Percentiles rank a stretch among this genome's conserved stretches.
These are phyloP conservation scores for Hemibagrus guttatus DNA, from an alignment of 2,797 vertebrate genomes.

Conservation along the genomic window DNA sequence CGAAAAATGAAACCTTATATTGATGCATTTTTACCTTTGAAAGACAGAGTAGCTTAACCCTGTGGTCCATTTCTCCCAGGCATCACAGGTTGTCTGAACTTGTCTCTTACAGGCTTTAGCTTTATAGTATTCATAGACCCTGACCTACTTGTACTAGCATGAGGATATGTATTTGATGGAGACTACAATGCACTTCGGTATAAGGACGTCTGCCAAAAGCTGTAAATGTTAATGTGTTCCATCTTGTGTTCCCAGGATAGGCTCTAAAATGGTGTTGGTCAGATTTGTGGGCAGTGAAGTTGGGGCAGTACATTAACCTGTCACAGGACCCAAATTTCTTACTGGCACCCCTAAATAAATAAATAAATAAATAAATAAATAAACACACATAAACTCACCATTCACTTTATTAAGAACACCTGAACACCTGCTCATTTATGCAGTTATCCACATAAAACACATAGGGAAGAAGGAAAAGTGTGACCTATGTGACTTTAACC, in stretches of 20 bases:
- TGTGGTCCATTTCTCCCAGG: not conserved
- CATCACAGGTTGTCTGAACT: not conserved
- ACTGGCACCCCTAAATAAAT: not conserved
- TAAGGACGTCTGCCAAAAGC: not conserved
- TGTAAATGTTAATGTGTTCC: slow-evolving; percentile 10
- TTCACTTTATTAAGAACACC: too few species aligned
- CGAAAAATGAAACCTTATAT: not conserved
- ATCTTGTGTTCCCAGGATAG: not conserved
- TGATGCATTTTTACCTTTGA: not conserved
- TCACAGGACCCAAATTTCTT: not conserved
- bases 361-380: too few species aligned
- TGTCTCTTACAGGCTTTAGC: not conserved
- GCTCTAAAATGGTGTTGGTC: not conserved
- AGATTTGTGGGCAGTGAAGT: not conserved
- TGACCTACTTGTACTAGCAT: not conserved
- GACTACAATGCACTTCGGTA: not conserved
- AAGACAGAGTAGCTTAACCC: not conserved
- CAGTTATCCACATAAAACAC: too few species aligned
- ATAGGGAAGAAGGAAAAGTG: too few species aligned
- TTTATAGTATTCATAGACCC: not conserved
- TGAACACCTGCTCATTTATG: too few species aligned
- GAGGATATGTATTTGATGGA: not conserved
- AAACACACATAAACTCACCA: too few species aligned
- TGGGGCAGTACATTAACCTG: not conserved
- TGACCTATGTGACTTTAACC: too few species aligned